Evolutionary conservation across 1,140 invertebrate species (phyloP).

Genomic region (Drosophila parvula): DNA sequence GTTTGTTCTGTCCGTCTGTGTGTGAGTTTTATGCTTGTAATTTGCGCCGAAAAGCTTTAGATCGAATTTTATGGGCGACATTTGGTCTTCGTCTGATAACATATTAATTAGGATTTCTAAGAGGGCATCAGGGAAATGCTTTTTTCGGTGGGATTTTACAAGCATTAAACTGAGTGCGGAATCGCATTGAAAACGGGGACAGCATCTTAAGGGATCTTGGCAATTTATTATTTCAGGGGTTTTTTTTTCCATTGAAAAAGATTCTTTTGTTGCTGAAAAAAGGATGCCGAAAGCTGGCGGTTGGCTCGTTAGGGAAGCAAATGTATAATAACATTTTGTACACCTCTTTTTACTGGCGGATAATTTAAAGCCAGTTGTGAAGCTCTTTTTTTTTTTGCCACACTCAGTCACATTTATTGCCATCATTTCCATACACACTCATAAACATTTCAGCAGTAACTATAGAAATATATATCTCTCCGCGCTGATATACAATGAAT

Average conservation of each 20-base stretch:
- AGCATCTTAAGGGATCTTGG: slow-evolving; percentile 17
- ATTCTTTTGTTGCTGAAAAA: slow-evolving; percentile 11
- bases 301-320: slow-evolving; percentile 24
- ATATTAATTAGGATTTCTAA: slow-evolving; percentile 57
- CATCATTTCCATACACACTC: slow-evolving; percentile 24
- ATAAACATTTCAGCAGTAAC: slow-evolving; percentile 56
- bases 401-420: slow-evolving; percentile 48
- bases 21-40: slow-evolving; percentile 59
- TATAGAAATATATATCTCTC: slow-evolving; percentile 42
- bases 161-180: slow-evolving; percentile 22
- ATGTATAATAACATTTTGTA: slow-evolving; percentile 22
- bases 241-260: slow-evolving; percentile 23
- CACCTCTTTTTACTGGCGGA: slow-evolving; percentile 19
- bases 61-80: slow-evolving; percentile 59
- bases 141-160: slow-evolving; percentile 29
- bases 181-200: slow-evolving; percentile 5
- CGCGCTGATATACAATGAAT: slow-evolving; percentile 35
- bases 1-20: slow-evolving; percentile 48
- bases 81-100: slow-evolving; percentile 53
- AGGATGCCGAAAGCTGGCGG: background rate
- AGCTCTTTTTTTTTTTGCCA: slow-evolving; percentile 19
- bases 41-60: slow-evolving; percentile 46
- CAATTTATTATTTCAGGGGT: slow-evolving; percentile 9
- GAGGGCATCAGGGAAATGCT: slow-evolving; percentile 19
- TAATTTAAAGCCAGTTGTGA: slow-evolving; percentile 23